Base-by-base conservation (phyloP, 1,140 invertebrate species). In the Belonocnema kinseyi region DNA sequence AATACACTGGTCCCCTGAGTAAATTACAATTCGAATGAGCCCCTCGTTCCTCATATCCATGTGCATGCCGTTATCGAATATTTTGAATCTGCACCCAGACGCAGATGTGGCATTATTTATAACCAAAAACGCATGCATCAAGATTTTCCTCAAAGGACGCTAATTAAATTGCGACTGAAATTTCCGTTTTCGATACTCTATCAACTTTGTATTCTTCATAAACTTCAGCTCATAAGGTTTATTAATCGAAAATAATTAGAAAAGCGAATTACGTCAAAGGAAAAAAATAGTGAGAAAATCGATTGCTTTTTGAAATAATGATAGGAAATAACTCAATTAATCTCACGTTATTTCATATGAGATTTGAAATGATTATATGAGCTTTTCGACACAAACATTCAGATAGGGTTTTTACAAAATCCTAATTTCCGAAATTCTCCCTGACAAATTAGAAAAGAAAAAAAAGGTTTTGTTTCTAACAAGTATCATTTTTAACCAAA, bases 21-120 rank as follows among this genome's bases (percentile, higher is more conserved):
- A 79, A 79, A 81, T 81, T 78, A 81, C 78, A 82, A 79, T 82
- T 82, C 54, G 75, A 70, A 71, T 71, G 66, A 46, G 70, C 53
- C 74, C 26, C 77, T 52, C 54, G 70, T 70, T 61, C 70, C 21
- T 50, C 70, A 50, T 73, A 40, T 61, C 53, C 54, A 61, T 46
- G 61, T 54, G 46, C 56, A 61, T 54, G 52, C 56, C 61, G 77
- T 74, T 79, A 79, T 81, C 61, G 61, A 66, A 66, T n/a, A 14
- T 66, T 40, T 40, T 33, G 33, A 66, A 66, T n/a, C 61, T 75
- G 75, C 75, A 46, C 19, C 19, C 46, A 70, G 40, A 77, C 72
- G 46, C 74, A 50, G 61, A 61, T 76, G 66, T 73, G 66, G 74
- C 70, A 66, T 78, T 66, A 73, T 75, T 80, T 72, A 76, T 76